Evolutionary conservation across 2,113 vertebrate genomes (phyloP), one percentile per base, ranked within the genome.

Genomic region (Fregetta grallaria): DNA sequence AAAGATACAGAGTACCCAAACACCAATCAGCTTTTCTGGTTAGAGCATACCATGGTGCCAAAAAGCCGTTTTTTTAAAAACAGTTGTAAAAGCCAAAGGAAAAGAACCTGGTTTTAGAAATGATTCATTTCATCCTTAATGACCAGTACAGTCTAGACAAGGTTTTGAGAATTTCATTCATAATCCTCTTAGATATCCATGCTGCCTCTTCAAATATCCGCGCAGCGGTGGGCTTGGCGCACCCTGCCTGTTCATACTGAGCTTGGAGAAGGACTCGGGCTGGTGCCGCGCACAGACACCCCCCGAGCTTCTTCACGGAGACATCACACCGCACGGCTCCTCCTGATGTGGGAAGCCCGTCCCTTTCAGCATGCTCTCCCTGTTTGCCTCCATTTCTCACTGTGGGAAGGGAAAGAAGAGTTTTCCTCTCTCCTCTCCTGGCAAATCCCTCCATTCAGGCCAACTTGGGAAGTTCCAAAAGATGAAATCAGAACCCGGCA

Each of bases 321-420:
- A n/a, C 1, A 1, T 21, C 2, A 2, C 38, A 23, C 50, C 2
- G 0, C 40, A 14, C 1, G 1, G 34, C 62, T 75, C 40, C 25
- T 76, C 15, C 45, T 40, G 22, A 27, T 7, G 18, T 1, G 7
- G n/a, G 47, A 86, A 61, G 8, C 52, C 45, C 4, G 0, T 10
- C 21, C 50, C 34, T 63, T 76, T 22, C 79, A n/a, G 26, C 0
- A 2, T 29, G 47, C 29, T 73, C 38, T 52, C 21, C 29, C 2
- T 6, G 15, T 29, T 40, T 5, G 3, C 14, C 42, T 65, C 42
- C 59, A 38, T 36, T 72, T 55, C 49, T 44, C 16, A 15, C 16
- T 0, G 3, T 6, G 20, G 49, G 30, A 86, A 88, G 20, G 13
- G 47, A 75, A 62, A 55, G 22, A 65, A 66, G 11, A 72, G 75